Base-by-base conservation (phyloP, 2,888 invertebrate species). In the Athalia rosae region DNA sequence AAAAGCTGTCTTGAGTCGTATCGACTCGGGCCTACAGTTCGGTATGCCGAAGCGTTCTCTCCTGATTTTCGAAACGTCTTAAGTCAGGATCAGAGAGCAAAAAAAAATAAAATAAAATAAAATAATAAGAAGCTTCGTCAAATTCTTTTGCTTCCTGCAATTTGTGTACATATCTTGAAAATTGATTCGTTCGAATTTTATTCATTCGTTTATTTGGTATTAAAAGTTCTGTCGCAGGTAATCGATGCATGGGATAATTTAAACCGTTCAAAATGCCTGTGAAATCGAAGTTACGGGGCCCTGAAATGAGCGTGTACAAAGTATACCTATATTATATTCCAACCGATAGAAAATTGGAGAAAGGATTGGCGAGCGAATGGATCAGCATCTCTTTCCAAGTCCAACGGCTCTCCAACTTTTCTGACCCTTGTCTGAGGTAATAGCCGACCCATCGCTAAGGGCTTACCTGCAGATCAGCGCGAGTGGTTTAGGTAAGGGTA, bases 381-480 rank as follows among this genome's bases (percentile, higher is more conserved):
- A 58, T 64, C 64, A 28, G 43, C 13, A 41, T 15, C 71, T 71
- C 71, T 56, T 41, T 50, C 71, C 53, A n/a, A 59, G 59, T 59
- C 13, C 50, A 67, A 50, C 41, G 50, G 67, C 50, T 53, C 67
- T 53, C 48, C 11, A 67, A 71, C 56, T 50, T 71, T 71, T 71
- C n/a, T 71, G 71, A 71, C 71, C 71, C 71, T 71, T 71, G 71
- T 71, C 71, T 71, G 45, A 71, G 71, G 71, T 71, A 71, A 71
- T 71, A 71, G 71, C 71, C 58, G 58, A 45, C 71, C 71, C 71
- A 71, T 71, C 71, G 13, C 45, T n/a, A 43, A 11, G 11, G 53
- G 56, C 50, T 71, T 71, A 71, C 71, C 71, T 71, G 71, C n/a
- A 45, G 4, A 28, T 28, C 28, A 28, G 9, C 41, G 45, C 43